Evolutionary conservation across 2,797 vertebrate species (phyloP).

Genomic region (Manis javanica): DNA sequence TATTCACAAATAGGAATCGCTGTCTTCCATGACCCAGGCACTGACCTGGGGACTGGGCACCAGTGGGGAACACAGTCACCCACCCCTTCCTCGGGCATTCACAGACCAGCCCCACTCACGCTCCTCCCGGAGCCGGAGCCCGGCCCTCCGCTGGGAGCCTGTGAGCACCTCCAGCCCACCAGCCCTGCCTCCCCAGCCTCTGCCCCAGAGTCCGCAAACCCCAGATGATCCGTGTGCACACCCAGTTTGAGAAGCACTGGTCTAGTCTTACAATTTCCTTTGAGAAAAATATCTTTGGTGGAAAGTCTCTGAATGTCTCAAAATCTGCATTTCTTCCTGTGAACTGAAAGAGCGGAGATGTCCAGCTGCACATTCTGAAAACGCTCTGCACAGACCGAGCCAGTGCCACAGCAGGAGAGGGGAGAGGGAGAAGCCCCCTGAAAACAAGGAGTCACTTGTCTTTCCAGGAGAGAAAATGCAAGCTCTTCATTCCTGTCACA

Average conservation of each 20-base stretch:
- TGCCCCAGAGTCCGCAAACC: neutral
- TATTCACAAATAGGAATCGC: neutral
- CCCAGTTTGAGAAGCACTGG: neutral
- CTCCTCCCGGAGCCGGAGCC: too few relatives aligned
- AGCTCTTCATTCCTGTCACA: neutral
- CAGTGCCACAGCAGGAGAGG: neutral
- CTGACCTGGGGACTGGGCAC: accelerated
- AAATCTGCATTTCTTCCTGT: neutral
- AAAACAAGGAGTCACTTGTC: neutral
- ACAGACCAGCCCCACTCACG: too few relatives aligned
- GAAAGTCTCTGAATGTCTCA: neutral
- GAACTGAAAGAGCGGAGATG: neutral
- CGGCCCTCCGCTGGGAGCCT: neutral
- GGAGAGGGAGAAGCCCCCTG: neutral
- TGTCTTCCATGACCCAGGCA: neutral
- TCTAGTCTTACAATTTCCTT: neutral
- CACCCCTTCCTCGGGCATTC: neutral
- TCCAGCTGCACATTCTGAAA: neutral
- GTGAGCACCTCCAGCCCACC: neutral
- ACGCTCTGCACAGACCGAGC: neutral
- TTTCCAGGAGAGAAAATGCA: neutral
- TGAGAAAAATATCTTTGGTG: neutral
- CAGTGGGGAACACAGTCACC: accelerated
- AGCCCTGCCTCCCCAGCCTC: too few relatives aligned
- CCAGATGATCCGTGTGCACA: neutral